phyloP scores from a whole-genome alignment of 2,888 invertebrate species.

The Andrena haemorrhoa region DNA sequence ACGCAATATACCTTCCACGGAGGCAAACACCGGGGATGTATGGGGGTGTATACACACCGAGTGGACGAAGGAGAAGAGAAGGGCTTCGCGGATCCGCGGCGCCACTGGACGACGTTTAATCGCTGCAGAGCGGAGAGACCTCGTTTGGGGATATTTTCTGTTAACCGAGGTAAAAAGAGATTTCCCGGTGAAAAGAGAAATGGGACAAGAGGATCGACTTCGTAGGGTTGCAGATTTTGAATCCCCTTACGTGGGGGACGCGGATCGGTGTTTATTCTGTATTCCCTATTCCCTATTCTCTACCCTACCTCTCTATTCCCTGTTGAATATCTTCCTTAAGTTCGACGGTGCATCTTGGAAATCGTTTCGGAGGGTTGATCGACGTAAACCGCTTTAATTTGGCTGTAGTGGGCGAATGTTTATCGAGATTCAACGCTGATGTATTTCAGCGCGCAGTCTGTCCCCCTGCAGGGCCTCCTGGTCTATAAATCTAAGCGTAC shows the following conservation, averaged over 20 bases:
- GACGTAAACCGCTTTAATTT: conserved; percentile 18
- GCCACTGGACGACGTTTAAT: conserved; percentile 53
- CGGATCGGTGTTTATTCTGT: not conserved
- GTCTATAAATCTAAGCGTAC: conserved; percentile 60
- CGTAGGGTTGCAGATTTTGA: not conserved
- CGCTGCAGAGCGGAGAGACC: conserved; percentile 53
- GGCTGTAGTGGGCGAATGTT: not conserved
- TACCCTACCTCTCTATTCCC: no score
- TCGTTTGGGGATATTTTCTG: conserved; percentile 53
- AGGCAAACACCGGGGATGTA: conserved; percentile 27
- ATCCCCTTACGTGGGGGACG: not conserved
- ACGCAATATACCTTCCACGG: conserved; percentile 53
- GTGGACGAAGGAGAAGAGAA: conserved; percentile 5
- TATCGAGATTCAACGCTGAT: conserved; percentile 28
- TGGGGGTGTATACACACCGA: conserved; percentile 2
- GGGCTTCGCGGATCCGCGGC: conserved; percentile 11
- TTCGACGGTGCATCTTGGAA: not conserved
- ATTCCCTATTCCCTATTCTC: no score
- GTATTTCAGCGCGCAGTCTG: conserved; percentile 1
- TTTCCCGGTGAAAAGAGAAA: conserved; percentile 45
- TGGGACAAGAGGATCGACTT: conserved; percentile 23
- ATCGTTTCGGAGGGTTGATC: not conserved
- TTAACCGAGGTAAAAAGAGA: conserved; percentile 21
- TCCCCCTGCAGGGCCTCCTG: not conserved
- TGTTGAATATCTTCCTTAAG: not conserved